phyloP scores from a whole-genome alignment of 92 coral and sea anemone genomes.

The Montipora capitata region DNA sequence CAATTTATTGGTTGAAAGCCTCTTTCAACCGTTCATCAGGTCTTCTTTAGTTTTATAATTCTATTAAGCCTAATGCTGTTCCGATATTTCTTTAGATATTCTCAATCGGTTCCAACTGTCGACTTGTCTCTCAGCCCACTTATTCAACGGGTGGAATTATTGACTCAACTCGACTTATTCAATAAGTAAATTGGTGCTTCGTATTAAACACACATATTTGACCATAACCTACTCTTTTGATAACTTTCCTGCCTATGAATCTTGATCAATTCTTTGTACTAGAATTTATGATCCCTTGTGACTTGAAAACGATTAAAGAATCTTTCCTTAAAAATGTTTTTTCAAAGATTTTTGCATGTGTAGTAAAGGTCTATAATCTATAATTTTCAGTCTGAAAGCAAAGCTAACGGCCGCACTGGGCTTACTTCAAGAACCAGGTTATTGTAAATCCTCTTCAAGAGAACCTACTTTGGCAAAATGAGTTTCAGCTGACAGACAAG shows the following conservation, averaged over 20 bases:
- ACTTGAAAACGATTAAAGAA: background rate
- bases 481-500: background rate
- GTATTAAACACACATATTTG: constrained; percentile 26
- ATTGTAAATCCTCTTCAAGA: background rate
- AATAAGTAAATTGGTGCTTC: constrained; percentile 6
- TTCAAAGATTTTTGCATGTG: background rate
- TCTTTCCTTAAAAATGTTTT: background rate
- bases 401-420: background rate
- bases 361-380: background rate
- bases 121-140: background rate
- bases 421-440: background rate
- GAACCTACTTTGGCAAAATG: constrained; percentile 17
- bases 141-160: constrained; percentile 5
- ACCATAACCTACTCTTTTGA: background rate
- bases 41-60: constrained; percentile 5
- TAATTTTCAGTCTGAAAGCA: background rate
- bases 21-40: constrained; percentile 9
- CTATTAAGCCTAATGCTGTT: constrained; percentile 6
- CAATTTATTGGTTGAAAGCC: constrained; percentile 13
- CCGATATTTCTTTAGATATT: constrained; percentile 20
- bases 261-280: background rate
- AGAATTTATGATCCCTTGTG: background rate
- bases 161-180: constrained; percentile 21
- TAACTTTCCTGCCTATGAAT: background rate
- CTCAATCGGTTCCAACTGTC: background rate